Evolutionary conservation across 2,113 vertebrate genomes (phyloP).

Genomic region (Chrysemys picta): DNA sequence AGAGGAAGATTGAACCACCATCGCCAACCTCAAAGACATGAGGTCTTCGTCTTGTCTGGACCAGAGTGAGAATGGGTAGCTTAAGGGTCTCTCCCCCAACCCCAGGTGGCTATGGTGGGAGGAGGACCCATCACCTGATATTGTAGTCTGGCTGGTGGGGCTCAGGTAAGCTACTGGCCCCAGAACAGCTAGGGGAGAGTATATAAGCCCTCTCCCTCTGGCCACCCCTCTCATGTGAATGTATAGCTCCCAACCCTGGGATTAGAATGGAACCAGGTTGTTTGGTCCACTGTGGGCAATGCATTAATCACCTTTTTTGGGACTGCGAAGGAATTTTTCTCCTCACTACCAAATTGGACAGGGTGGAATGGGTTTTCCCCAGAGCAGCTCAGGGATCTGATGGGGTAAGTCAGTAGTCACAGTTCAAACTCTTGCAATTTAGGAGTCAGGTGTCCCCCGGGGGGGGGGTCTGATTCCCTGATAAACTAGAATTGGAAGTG

Average conservation of each 20-base stretch:
- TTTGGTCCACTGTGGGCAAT: not conserved
- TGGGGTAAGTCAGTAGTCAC: not conserved
- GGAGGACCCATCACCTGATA: not conserved
- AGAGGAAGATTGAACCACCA: not conserved
- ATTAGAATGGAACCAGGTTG: not conserved
- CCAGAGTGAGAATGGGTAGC: not conserved
- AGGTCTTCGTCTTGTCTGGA: not conserved
- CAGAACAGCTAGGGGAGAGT: not conserved
- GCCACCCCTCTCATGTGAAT: not conserved
- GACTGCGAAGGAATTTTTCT: not conserved
- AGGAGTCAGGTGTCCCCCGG: not conserved
- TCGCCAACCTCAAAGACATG: not conserved
- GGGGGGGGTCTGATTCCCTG: not conserved
- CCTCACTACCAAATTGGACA: not conserved
- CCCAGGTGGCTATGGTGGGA: not conserved
- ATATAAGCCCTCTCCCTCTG: not conserved
- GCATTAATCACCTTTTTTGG: not conserved
- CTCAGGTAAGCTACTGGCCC: not conserved
- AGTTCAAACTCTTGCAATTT: not conserved
- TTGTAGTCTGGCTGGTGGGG: not conserved
- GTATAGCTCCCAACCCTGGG: not conserved
- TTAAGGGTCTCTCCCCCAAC: not conserved
- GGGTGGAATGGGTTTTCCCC: not conserved
- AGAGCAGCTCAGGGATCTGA: not conserved
- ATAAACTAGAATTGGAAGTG: not conserved